Evolutionary conservation across 2,797 vertebrate genomes (phyloP).

Genomic region (Mormyrus hasselquistii): DNA sequence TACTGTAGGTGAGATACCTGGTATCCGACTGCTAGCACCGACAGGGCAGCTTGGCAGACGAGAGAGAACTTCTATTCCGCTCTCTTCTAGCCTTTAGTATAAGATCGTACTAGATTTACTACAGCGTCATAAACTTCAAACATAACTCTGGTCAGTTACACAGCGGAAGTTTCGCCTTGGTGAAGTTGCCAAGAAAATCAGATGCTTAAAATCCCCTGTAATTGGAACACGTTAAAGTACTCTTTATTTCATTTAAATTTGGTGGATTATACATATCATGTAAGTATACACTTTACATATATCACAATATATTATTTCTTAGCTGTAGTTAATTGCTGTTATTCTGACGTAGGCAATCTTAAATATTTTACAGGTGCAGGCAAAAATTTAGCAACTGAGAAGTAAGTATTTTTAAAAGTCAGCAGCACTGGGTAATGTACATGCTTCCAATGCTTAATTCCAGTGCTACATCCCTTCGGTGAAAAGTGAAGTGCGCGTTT

Average conservation of each 20-base stretch:
- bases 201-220: not conserved
- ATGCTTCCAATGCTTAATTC: not conserved
- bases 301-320: not conserved
- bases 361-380: not conserved
- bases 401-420: not conserved
- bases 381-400: not conserved
- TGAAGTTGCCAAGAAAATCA: not conserved
- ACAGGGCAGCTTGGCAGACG: not conserved
- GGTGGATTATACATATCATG: not conserved
- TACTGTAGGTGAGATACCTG: not conserved
- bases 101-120: not conserved
- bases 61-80: not conserved
- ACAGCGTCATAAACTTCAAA: not conserved
- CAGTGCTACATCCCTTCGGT: not conserved
- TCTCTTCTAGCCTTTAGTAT: not conserved
- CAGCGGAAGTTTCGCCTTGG: not conserved
- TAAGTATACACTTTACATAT: not conserved
- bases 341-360: not conserved
- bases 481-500: not conserved
- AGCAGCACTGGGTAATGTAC: not conserved
- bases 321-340: not conserved
- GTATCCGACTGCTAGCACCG: not conserved
- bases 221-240: not conserved
- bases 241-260: not conserved
- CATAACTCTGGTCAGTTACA: not conserved